These are phyloP conservation scores for Suillia variegata DNA, from an alignment of 2,888 invertebrate species.

Conservation along the genomic window DNA sequence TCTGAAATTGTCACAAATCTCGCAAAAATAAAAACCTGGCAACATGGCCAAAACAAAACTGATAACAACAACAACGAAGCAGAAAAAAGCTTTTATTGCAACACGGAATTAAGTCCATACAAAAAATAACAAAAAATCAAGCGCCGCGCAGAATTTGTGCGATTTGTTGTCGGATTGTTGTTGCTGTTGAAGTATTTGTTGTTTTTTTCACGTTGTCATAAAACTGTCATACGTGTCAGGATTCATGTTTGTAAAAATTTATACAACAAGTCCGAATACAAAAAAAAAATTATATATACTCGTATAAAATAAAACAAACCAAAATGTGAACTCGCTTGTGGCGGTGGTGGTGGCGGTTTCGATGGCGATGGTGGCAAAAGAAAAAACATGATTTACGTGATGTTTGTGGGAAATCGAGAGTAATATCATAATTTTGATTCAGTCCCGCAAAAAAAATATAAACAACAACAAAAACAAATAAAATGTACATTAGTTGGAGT, in stretches of 20 bases:
- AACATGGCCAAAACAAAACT: no score
- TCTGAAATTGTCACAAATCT: no score
- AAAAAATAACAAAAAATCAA: no score
- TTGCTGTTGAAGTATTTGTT: not conserved
- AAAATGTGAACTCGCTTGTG: no score
- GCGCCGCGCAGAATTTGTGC: not conserved
- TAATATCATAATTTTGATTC: not conserved
- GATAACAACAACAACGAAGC: no score
- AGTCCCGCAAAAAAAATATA: no score
- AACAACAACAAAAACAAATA: no score
- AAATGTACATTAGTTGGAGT: no score
- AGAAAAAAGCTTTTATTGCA: no score
- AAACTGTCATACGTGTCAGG: conserved; percentile 44
- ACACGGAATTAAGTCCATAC: no score
- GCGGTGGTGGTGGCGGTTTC: no score
- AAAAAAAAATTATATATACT: not conserved
- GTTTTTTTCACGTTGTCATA: conserved; percentile 25
- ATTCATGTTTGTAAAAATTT: conserved; percentile 33
- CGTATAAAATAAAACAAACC: not conserved
- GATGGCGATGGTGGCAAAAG: not conserved
- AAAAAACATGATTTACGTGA: not conserved
- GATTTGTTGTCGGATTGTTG: conserved; percentile 19
- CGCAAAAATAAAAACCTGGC: no score
- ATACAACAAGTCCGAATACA: not conserved
- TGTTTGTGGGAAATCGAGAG: not conserved